Evolutionary conservation across 2,888 invertebrate species (phyloP).

Genomic region (Magallana nippona): DNA sequence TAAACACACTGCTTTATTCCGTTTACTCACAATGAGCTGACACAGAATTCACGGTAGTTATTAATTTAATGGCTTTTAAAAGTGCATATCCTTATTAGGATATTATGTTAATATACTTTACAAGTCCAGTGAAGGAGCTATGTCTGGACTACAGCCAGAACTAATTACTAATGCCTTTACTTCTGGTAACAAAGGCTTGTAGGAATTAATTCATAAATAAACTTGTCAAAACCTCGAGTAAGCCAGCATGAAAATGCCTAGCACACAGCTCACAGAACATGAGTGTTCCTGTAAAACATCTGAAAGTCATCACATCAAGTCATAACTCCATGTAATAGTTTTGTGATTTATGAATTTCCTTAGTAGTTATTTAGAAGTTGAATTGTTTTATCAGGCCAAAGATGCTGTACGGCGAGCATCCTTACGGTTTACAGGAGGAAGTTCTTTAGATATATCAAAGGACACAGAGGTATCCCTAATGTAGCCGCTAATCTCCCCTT

Average conservation of each 20-base stretch:
- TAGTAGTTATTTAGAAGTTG: not conserved
- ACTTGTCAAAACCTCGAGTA: constrained; percentile 4
- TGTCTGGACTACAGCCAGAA: not conserved
- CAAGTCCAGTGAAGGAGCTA: not conserved
- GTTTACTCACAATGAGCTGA: not conserved
- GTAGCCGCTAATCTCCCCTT: constrained; percentile 23
- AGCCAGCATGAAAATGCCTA: not conserved
- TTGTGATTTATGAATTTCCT: not conserved
- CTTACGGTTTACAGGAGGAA: constrained; percentile 17
- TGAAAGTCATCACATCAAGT: not conserved
- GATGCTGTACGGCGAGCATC: constrained; percentile 12
- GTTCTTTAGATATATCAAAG: constrained; percentile 30
- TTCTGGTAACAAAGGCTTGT: not conserved
- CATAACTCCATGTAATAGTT: not conserved
- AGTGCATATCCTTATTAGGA: constrained; percentile 22
- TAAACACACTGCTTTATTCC: not conserved
- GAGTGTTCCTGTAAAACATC: not conserved
- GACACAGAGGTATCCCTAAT: constrained; percentile 28
- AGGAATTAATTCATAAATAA: constrained; percentile 23
- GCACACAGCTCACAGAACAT: not conserved
- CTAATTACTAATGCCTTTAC: constrained; percentile 20
- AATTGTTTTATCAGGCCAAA: constrained; percentile 25
- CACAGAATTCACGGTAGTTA: not conserved
- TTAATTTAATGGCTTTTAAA: constrained; percentile 15
- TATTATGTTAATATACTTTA: not conserved